Evolutionary conservation across 1,140 invertebrate species (phyloP), one percentile per base, ranked within the genome.

Genomic region (Drosophila ficusphila): DNA sequence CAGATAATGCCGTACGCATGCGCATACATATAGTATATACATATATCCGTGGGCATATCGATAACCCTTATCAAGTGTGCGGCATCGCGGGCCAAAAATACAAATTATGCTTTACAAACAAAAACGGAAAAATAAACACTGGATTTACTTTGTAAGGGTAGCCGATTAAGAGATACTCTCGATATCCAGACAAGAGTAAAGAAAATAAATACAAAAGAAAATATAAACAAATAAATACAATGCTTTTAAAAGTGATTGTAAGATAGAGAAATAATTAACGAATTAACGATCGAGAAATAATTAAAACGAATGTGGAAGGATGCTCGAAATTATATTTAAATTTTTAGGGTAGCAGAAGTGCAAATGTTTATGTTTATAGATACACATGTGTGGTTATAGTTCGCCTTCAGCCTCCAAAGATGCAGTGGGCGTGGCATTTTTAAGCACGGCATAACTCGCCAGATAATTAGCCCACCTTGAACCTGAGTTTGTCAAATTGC

Each of bases 41-140:
- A n/a, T n/a, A 29, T 34, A 58, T 42, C 58, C 58, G 34, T 27
- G 21, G 56, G 48, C 34, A 61, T 61, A 78, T 74, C 78, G 79
- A 85, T 85, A 83, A 68, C 79, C 68, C 76, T 86, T 83, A 86
- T 83, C 79, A 85, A 79, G 48, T 51, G 27, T 56, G 65, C 56
- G 81, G 79, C 76, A 86, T 85, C 38, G 56, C 16, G 49, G 11
- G 27, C 71, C 42, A 42, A 65, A 57, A 65, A 85, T 79, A 83
- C 79, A 83, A 85, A 85, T 83, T 83, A 85, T 83, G 79, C 48
- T 75, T 67, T 25, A 64, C 44, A 73, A 77, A 77, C 21, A 57
- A 60, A 52, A 69, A 51, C n/a, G n/a, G n/a, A 29, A 39, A 36
- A 2, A 12, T 11, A 23, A 41, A 21, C 6, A 23, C 1, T n/a